These are phyloP conservation scores for Orycteropus afer DNA, from an alignment of 2,113 vertebrate species.

Conservation along the genomic window DNA sequence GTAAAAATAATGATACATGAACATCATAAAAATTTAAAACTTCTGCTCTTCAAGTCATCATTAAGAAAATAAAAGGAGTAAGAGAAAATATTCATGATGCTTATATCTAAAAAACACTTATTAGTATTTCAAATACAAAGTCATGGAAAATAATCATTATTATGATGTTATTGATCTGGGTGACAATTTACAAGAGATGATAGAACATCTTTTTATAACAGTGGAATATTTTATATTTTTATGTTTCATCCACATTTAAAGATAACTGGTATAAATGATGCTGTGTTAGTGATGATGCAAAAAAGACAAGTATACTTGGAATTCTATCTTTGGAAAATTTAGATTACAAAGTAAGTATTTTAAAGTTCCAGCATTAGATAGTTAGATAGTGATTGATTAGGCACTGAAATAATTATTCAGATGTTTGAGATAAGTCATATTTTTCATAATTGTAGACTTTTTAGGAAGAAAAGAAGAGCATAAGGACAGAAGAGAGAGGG, in stretches of 20 bases:
- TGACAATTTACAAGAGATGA: not conserved
- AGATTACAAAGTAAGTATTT: not conserved
- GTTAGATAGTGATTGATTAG: not conserved
- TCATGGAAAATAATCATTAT: not conserved
- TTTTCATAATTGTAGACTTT: not conserved
- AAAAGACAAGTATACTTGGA: not conserved
- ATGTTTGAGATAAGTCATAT: not conserved
- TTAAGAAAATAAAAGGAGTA: not conserved
- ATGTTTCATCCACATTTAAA: not conserved
- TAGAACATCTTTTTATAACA: not conserved
- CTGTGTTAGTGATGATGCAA: not conserved
- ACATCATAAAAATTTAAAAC: not conserved
- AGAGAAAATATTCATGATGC: not conserved
- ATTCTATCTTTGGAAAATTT: not conserved
- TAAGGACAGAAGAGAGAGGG: not conserved
- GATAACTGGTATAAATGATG: not conserved
- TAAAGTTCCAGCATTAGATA: not conserved
- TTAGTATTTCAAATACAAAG: not conserved
- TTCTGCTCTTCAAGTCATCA: not conserved
- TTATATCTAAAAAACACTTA: not conserved
- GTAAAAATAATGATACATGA: not conserved
- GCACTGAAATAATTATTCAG: constrained; percentile 6
- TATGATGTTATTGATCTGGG: not conserved
- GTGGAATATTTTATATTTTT: not conserved
- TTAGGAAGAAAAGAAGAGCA: not conserved